Percentiles rank a stretch among this genome's conserved stretches.
Evolutionary conservation across 2,888 invertebrate species (phyloP).

Genomic region (Melinaea menophilus): DNA sequence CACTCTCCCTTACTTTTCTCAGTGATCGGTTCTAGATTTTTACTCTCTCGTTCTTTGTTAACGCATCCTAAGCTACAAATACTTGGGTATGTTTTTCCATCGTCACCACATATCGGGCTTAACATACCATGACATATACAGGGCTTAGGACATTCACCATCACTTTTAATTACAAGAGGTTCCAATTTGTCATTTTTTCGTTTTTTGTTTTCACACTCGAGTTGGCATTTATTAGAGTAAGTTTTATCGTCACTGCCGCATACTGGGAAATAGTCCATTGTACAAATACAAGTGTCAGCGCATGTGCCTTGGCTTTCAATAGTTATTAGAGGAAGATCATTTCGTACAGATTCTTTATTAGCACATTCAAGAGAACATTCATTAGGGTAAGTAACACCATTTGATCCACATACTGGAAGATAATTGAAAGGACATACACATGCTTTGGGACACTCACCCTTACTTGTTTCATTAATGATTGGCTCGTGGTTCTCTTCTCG

Average conservation of each 20-base stretch:
- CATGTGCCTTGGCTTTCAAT: slow-evolving; percentile 22
- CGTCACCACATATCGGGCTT: slow-evolving; percentile 28
- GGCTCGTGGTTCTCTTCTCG: slow-evolving; percentile 9
- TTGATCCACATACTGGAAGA: slow-evolving; percentile 11
- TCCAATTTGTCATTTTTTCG: slow-evolving; percentile 13
- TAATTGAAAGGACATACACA: slow-evolving; percentile 22
- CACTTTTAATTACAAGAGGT: slow-evolving; percentile 22
- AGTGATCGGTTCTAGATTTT: too few species aligned
- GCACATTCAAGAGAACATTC: slow-evolving; percentile 24
- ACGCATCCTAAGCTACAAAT: slow-evolving; percentile 26
- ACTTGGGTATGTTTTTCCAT: slow-evolving; percentile 33
- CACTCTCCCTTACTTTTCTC: slow-evolving; percentile 34
- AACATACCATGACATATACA: slow-evolving; percentile 20
- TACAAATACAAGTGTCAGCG: slow-evolving; percentile 9
- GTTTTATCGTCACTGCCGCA: slow-evolving; percentile 30
- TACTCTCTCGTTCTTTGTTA: too few species aligned
- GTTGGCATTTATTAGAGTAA: slow-evolving; percentile 34
- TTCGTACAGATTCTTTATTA: slow-evolving; percentile 12
- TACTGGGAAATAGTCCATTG: slow-evolving; percentile 8
- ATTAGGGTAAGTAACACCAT: slow-evolving; percentile 26
- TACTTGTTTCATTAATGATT: slow-evolving; percentile 6
- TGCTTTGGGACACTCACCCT: slow-evolving; percentile 21
- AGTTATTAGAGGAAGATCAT: slow-evolving; percentile 13
- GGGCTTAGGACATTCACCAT: slow-evolving; percentile 19
- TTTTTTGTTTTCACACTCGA: slow-evolving; percentile 31